Evolutionary conservation across 2,797 vertebrate species (phyloP).

Genomic region (Lutjanus campechanus): DNA sequence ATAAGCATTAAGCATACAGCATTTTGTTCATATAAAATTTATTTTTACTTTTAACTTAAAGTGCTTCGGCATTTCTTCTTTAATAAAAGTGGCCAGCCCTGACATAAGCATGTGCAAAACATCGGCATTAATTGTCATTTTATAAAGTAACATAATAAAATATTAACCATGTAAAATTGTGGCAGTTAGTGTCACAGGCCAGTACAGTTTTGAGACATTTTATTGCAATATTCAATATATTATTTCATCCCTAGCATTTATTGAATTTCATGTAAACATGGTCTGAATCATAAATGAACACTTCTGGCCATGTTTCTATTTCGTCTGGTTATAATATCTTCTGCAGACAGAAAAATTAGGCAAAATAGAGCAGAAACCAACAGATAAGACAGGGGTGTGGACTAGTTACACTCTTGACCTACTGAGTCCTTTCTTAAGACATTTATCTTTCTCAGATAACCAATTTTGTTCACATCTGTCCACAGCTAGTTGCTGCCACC

Average conservation of each 20-base stretch:
- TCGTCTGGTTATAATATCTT: not conserved
- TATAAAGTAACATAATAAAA: no score
- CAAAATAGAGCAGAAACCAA: not conserved
- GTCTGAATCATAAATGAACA: not conserved
- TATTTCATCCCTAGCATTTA: not conserved
- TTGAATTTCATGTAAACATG: not conserved
- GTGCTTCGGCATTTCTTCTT: no score
- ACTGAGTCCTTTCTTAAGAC: constrained; percentile 8
- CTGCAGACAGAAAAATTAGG: not conserved
- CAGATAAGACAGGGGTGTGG: not conserved
- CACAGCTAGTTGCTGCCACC: constrained; percentile 18
- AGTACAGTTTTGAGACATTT: no score
- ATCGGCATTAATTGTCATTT: no score
- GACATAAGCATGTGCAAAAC: no score
- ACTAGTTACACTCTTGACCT: not conserved
- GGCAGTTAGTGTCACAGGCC: no score
- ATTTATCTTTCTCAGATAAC: constrained; percentile 6
- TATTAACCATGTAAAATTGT: no score
- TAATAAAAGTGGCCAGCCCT: no score
- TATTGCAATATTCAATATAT: no score
- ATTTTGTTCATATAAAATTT: no score
- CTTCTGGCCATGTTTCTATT: not conserved
- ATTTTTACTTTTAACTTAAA: no score
- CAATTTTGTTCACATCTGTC: constrained; percentile 38
- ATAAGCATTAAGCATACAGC: no score